Conservation (phyloP, 2,797 vertebrate genomes). For the Crenichthys baileyi region DNA sequence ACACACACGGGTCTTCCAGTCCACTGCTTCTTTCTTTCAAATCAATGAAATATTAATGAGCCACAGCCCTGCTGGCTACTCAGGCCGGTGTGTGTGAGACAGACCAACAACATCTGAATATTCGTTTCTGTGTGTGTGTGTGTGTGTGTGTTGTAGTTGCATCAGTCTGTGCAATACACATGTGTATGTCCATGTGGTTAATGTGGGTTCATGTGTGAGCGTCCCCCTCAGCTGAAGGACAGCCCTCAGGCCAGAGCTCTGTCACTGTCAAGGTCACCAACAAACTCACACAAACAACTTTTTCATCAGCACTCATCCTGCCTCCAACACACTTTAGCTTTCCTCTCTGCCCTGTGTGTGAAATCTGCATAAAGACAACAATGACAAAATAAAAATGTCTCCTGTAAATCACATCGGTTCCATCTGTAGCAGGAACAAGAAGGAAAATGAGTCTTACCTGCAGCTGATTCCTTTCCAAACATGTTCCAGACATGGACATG, state of each 20-base stretch:
- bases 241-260: constrained; percentile 53
- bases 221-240: constrained; percentile 43
- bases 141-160: constrained; percentile 6
- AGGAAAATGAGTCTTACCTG: too few relatives aligned
- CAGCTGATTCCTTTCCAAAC: too few relatives aligned
- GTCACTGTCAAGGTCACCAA: constrained; percentile 53
- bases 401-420: background rate
- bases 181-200: background rate
- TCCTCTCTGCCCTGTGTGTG: too few relatives aligned
- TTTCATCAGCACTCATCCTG: background rate
- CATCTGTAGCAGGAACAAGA: too few relatives aligned
- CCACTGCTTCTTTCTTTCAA: constrained; percentile 56
- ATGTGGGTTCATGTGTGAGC: background rate
- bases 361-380: background rate
- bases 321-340: background rate
- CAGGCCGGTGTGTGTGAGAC: constrained; percentile 3
- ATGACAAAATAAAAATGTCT: background rate
- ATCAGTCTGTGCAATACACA: background rate
- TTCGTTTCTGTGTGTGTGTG: background rate
- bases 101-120: background rate
- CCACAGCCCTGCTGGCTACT: constrained; percentile 60
- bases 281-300: background rate
- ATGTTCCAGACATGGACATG: too few relatives aligned
- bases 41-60: constrained; percentile 73
- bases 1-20: constrained; percentile 18